These are phyloP conservation scores for Gambusia affinis DNA, from an alignment of 2,113 vertebrate species.

Conservation along the genomic window DNA sequence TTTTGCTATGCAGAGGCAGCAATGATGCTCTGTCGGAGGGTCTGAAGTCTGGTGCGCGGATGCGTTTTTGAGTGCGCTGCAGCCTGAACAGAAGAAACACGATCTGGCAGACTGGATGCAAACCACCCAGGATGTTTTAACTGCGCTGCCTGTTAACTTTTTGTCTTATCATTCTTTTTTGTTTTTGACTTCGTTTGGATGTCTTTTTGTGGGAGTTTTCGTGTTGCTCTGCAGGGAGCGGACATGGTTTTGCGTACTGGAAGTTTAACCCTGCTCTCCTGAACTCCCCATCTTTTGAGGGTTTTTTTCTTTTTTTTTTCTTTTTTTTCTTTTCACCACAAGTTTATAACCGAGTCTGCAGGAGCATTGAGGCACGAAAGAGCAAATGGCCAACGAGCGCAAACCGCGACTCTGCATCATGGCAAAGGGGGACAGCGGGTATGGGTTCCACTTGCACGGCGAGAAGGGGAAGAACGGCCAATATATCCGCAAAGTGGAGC, in stretches of 20 bases:
- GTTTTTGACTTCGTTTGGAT: neutral
- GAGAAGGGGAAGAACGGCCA: constrained; percentile 95
- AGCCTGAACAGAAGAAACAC: constrained; percentile 12
- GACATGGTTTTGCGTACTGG: constrained; percentile 48
- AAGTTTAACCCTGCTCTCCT: constrained; percentile 48
- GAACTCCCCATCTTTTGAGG: constrained; percentile 20
- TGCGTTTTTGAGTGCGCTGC: constrained; percentile 46
- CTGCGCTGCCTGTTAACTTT: neutral
- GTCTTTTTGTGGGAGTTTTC: constrained; percentile 1
- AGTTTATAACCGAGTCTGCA: constrained; percentile 23
- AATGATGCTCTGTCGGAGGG: constrained; percentile 20
- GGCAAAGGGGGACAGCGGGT: constrained; percentile 86
- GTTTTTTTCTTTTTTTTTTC: too few species aligned
- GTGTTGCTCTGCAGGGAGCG: constrained; percentile 2
- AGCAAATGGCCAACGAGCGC: constrained; percentile 85
- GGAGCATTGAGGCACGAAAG: constrained; percentile 17
- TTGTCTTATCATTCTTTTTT: neutral
- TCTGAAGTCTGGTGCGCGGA: constrained; percentile 20
- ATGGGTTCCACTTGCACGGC: constrained; percentile 96
- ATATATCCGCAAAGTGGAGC: constrained; percentile 94
- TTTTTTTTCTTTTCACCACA: neutral
- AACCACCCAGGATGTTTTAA: neutral
- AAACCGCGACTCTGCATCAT: constrained; percentile 91
- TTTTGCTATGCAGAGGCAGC: neutral
- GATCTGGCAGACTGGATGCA: constrained; percentile 9